phyloP scores from a whole-genome alignment of 1,140 invertebrate genomes.

The Cotesia typhae region DNA sequence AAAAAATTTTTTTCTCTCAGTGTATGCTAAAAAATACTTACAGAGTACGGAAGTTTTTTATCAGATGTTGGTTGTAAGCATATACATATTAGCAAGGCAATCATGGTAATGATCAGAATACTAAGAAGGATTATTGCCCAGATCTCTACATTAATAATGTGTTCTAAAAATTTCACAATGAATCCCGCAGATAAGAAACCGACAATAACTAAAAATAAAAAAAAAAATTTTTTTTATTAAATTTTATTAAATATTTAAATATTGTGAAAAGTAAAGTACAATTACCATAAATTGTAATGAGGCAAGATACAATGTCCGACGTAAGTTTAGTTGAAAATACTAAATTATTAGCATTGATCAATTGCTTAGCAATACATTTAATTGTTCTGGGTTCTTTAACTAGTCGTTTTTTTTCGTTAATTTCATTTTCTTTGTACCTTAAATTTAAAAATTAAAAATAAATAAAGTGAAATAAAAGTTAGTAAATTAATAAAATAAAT shows the following conservation, averaged over 20 bases:
- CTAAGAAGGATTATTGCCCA: slow-evolving; percentile 53
- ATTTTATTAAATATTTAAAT: neutral
- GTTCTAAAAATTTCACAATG: slow-evolving; percentile 48
- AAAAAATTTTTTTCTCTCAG: too few species aligned
- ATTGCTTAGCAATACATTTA: slow-evolving; percentile 55
- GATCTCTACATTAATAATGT: slow-evolving; percentile 44
- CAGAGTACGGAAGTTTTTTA: slow-evolving; percentile 56
- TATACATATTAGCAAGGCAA: slow-evolving; percentile 63
- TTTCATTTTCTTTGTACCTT: slow-evolving; percentile 59
- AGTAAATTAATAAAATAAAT: neutral
- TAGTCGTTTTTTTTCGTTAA: slow-evolving; percentile 51
- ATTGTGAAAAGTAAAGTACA: slow-evolving; percentile 22
- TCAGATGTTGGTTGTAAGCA: slow-evolving; percentile 69
- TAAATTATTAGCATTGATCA: slow-evolving; percentile 62
- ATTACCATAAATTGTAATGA: slow-evolving; percentile 68
- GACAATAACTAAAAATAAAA: too few species aligned
- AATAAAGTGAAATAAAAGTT: too few species aligned
- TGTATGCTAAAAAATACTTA: slow-evolving; percentile 34
- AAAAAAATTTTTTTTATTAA: slow-evolving; percentile 48
- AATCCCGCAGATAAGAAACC: too few species aligned
- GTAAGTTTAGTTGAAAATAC: slow-evolving; percentile 64
- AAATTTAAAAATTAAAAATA: slow-evolving; percentile 2
- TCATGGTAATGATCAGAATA: slow-evolving; percentile 60
- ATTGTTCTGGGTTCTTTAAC: slow-evolving; percentile 50
- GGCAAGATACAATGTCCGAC: slow-evolving; percentile 63